These are phyloP conservation scores for Cistogaster globosa DNA, from an alignment of 2,888 invertebrate genomes.

Conservation along the genomic window DNA sequence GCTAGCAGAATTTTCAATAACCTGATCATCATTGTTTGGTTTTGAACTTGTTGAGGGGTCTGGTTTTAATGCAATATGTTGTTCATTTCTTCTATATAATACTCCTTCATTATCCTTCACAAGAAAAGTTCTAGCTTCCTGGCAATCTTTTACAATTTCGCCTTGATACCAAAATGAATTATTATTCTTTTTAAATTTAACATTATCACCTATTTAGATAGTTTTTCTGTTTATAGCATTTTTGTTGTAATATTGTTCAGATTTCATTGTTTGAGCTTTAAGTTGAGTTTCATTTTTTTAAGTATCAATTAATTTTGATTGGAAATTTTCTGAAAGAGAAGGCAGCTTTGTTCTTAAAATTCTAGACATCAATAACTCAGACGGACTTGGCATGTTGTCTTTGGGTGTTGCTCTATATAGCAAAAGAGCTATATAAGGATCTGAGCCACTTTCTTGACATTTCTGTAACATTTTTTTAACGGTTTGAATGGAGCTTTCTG, in stretches of 20 bases:
- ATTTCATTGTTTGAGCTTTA: background rate
- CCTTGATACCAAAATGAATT: background rate
- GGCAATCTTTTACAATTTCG: background rate
- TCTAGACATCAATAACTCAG: constrained; percentile 11
- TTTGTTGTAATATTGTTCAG: too few relatives aligned
- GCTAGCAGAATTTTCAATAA: too few relatives aligned
- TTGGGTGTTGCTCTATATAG: too few relatives aligned
- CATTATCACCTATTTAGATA: too few relatives aligned
- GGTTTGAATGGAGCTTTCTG: background rate
- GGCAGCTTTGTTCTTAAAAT: background rate
- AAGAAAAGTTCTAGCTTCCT: background rate
- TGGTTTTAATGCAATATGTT: background rate
- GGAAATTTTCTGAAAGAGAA: background rate
- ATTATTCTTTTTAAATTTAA: too few relatives aligned
- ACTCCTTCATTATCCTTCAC: background rate
- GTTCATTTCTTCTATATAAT: background rate
- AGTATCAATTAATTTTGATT: background rate
- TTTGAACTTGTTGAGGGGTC: too few relatives aligned
- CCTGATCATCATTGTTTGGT: too few relatives aligned
- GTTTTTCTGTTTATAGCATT: too few relatives aligned
- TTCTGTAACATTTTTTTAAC: background rate
- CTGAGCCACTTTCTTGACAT: background rate
- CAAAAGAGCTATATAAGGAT: background rate
- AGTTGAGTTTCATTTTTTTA: background rate
- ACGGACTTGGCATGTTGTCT: background rate